phyloP scores from a whole-genome alignment of 2,113 vertebrate genomes.

The Coptodon bakossiorum region DNA sequence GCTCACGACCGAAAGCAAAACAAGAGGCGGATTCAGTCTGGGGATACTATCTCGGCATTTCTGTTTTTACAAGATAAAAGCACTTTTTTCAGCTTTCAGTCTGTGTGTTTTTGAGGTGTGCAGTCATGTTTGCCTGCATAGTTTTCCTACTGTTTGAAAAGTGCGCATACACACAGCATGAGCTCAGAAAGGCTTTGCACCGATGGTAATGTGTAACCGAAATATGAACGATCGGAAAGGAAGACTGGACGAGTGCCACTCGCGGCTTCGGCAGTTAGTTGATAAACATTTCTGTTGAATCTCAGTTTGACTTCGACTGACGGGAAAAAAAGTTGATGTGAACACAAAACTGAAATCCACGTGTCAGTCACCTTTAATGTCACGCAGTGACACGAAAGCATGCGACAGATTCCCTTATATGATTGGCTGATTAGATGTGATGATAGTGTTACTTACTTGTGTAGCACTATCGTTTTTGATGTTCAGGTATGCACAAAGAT shows the following conservation, averaged over 20 bases:
- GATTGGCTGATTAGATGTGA: background rate
- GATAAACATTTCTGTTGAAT: background rate
- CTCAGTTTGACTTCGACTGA: rapidly evolving
- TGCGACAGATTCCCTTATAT: rapidly evolving
- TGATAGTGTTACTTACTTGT: background rate
- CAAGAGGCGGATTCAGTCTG: background rate
- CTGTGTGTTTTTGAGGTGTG: constrained; percentile 31
- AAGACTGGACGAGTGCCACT: background rate
- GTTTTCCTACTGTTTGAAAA: background rate
- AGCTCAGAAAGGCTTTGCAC: background rate
- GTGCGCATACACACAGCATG: background rate
- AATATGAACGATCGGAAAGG: background rate
- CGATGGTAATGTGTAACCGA: constrained; percentile 1
- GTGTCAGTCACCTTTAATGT: background rate
- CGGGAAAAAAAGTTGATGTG: background rate
- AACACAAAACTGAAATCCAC: background rate
- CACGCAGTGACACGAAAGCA: background rate
- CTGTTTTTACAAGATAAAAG: background rate
- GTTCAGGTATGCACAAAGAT: background rate
- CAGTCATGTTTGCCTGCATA: background rate
- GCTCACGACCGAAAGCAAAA: background rate
- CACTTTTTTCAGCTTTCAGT: background rate
- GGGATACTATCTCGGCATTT: background rate
- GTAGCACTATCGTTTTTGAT: background rate
- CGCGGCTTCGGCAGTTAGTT: background rate